Conservation (phyloP, 2,888 invertebrate genomes). For the Phortica okadai region DNA sequence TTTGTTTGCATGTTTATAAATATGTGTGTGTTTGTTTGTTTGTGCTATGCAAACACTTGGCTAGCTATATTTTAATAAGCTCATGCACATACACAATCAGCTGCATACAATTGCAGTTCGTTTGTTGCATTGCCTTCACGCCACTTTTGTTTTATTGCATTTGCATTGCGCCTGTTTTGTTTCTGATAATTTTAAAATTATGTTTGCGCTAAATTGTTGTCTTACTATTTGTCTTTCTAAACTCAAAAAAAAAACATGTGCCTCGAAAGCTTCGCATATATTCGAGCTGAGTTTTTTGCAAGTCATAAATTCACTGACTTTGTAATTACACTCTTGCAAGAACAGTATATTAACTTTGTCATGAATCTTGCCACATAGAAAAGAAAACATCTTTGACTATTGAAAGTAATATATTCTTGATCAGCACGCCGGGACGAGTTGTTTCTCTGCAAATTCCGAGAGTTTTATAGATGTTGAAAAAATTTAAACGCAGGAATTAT, state of each 20-base stretch:
- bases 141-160: slow-evolving; percentile 23
- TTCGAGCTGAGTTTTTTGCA: too few species aligned
- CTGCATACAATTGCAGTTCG: neutral
- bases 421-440: too few species aligned
- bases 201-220: neutral
- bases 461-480: too few species aligned
- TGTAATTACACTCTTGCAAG: too few species aligned
- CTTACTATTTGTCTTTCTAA: neutral
- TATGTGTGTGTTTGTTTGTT: neutral
- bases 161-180: slow-evolving; percentile 43
- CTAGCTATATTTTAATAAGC: slow-evolving; percentile 30
- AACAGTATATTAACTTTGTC: too few species aligned
- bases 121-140: neutral
- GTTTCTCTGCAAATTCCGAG: too few species aligned
- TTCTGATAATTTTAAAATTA: slow-evolving; percentile 59
- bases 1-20: neutral
- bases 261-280: too few species aligned
- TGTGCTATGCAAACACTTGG: slow-evolving; percentile 11
- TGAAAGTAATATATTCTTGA: too few species aligned
- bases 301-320: too few species aligned
- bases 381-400: too few species aligned
- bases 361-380: too few species aligned
- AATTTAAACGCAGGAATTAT: too few species aligned
- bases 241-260: neutral
- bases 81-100: neutral